A percentile compares a stretch with the other conserved stretches of the same genome.
Evolutionary conservation across 2,113 vertebrate genomes (phyloP).

Genomic region (Limnothrissa miodon): DNA sequence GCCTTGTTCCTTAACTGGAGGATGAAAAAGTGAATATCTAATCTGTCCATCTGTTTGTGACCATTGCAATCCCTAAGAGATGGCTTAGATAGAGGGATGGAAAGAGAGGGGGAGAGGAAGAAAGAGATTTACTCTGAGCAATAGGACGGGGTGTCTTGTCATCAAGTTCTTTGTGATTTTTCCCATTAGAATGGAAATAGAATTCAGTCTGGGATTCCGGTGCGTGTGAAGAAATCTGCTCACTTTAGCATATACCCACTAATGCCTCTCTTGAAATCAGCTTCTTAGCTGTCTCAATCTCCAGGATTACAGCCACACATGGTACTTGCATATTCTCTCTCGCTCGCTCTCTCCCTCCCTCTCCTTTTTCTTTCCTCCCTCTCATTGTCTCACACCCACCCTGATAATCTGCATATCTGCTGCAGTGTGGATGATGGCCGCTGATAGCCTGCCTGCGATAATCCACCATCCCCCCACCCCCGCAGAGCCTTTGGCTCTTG

Average conservation of each 20-base stretch:
- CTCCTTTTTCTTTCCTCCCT: background rate
- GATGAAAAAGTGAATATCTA: background rate
- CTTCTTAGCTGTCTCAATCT: background rate
- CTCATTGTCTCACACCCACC: background rate
- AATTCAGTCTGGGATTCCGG: background rate
- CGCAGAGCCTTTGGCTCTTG: background rate
- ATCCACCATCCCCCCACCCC: background rate
- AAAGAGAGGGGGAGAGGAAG: background rate
- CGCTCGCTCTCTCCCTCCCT: background rate
- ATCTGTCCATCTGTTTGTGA: constrained; percentile 24
- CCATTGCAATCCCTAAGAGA: constrained; percentile 12
- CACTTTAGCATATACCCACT: background rate
- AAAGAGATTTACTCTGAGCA: background rate
- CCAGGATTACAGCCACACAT: constrained; percentile 3
- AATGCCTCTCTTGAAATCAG: background rate
- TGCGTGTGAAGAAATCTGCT: background rate
- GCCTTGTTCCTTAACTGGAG: constrained; percentile 5
- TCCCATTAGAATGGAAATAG: background rate
- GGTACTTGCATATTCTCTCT: background rate
- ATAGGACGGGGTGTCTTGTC: background rate
- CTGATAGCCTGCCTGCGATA: constrained; percentile 2
- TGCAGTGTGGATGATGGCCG: constrained; percentile 4
- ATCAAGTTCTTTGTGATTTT: constrained; percentile 1
- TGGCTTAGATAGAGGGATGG: background rate
- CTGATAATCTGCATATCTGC: background rate